Base-by-base conservation (phyloP, 1,140 invertebrate species). In the Lutraria rhynchaena region DNA sequence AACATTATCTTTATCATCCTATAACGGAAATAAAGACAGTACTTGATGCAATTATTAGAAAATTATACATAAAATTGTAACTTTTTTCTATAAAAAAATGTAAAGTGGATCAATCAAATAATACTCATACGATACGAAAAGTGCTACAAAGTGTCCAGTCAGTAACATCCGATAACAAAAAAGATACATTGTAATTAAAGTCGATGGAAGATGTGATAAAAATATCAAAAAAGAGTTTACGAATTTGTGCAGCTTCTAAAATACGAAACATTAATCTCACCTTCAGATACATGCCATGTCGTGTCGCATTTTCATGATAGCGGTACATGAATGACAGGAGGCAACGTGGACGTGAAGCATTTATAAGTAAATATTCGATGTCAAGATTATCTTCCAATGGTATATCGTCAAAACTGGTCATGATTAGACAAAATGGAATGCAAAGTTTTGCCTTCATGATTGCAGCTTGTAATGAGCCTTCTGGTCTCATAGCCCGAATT, bases 281-380 rank as follows among this genome's bases (percentile, higher is more conserved):
- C 57, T 63, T 76, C n/a, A 76, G 58, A 76, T 76, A 63, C 11
- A 63, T 58, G 9, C 73, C 73, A 35, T 76, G 73, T 44, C 73
- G 19, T 44, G 63, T 76, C 24, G 58, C 73, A 51, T 76, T 37
- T 27, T 76, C 73, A 29, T 76, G 73, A 24, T 76, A 76, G 5
- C 58, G 11, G 19, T 76, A 63, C 73, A 76, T 76, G 41, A 63
- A 76, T 0, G 57, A 57, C 4, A 76, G 24, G 1, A 76, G n/a
- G 37, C 5, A 5, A 35, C 17, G 35, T 49, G 15, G 22, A 2
- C 19, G 17, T 22, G 17, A 41, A 19, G 53, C 27, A 17, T 9
- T 19, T 15, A 49, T 4, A 55, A 51, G 4, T 5, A 76, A 61
- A 7, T 33, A 55, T 9, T 41, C 24, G 37, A 74, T 41, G 1